phyloP scores from a whole-genome alignment of 2,888 invertebrate genomes.

The Lasioglossum vierecki region DNA sequence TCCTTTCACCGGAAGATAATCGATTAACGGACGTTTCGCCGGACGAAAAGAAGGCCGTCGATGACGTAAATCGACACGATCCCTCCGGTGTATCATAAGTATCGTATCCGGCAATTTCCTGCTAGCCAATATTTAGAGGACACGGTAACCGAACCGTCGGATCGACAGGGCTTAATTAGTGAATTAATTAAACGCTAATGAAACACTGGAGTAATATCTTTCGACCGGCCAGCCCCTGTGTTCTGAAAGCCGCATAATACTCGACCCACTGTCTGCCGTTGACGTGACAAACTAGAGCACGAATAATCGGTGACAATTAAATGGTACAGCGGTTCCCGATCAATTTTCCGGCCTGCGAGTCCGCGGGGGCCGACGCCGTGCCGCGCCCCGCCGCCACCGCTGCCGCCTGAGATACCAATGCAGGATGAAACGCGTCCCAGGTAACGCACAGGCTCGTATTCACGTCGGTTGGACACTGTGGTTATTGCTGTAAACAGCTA shows the following conservation, averaged over 20 bases:
- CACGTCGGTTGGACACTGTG: neutral
- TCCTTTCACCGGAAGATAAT: neutral
- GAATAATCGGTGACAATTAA: conserved; percentile 64
- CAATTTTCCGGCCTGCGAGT: conserved; percentile 10
- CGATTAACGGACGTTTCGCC: neutral
- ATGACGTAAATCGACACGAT: neutral
- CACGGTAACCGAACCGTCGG: conserved; percentile 31
- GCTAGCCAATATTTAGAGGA: conserved; percentile 10
- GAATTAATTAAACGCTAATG: conserved; percentile 62
- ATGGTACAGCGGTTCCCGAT: conserved; percentile 48
- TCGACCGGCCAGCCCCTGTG: conserved; percentile 31
- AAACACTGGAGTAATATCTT: conserved; percentile 55
- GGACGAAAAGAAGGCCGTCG: neutral
- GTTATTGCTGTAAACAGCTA: neutral
- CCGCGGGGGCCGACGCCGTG: neutral
- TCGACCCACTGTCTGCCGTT: conserved; percentile 46
- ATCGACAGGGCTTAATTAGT: conserved; percentile 57
- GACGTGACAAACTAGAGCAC: conserved; percentile 61
- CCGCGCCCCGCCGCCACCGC: neutral
- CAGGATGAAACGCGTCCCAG: neutral
- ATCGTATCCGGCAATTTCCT: conserved; percentile 32
- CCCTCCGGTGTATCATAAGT: conserved; percentile 32
- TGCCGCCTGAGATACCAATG: neutral
- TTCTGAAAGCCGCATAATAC: conserved; percentile 49
- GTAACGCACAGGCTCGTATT: neutral